phyloP scores from a whole-genome alignment of 1,140 invertebrate species.

The Aphaenogaster rudis region DNA sequence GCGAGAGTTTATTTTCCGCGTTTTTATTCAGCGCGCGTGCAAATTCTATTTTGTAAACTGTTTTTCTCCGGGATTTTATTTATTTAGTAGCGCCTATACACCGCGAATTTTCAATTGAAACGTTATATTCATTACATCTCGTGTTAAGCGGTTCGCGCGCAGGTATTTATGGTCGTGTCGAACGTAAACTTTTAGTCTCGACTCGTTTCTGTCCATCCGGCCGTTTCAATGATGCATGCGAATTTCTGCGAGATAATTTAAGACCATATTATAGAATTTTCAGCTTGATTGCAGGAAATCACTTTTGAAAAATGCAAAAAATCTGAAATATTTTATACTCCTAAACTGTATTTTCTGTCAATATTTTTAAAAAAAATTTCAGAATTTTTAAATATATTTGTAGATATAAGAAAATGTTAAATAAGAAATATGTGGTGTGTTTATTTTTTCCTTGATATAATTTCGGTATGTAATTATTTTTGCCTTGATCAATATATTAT shows the following conservation, averaged over 20 bases:
- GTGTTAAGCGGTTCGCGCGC: constrained; percentile 24
- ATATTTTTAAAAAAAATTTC: not conserved
- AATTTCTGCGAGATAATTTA: constrained; percentile 25
- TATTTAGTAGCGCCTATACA: constrained; percentile 20
- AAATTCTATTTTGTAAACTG: constrained; percentile 32
- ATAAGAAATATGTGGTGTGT: not conserved
- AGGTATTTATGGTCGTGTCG: constrained; percentile 12
- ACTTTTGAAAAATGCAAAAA: not conserved
- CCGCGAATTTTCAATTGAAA: constrained; percentile 43
- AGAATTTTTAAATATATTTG: not conserved
- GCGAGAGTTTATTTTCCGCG: constrained; percentile 2
- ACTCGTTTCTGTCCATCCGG: constrained; percentile 9
- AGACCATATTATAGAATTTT: not conserved
- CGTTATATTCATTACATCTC: constrained; percentile 43
- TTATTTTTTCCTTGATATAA: not conserved
- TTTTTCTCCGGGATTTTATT: constrained; percentile 33
- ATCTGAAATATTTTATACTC: not conserved
- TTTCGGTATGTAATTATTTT: not conserved
- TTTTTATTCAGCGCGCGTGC: constrained; percentile 29
- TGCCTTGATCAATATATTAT: not conserved
- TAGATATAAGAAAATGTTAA: not conserved
- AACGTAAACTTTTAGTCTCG: constrained; percentile 36
- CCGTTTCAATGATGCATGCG: constrained; percentile 38
- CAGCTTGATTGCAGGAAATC: not conserved
- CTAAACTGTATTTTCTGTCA: not conserved